Evolutionary conservation across 2,888 invertebrate genomes (phyloP), one percentile per base, ranked within the genome.

Genomic region (Griposia aprilina): DNA sequence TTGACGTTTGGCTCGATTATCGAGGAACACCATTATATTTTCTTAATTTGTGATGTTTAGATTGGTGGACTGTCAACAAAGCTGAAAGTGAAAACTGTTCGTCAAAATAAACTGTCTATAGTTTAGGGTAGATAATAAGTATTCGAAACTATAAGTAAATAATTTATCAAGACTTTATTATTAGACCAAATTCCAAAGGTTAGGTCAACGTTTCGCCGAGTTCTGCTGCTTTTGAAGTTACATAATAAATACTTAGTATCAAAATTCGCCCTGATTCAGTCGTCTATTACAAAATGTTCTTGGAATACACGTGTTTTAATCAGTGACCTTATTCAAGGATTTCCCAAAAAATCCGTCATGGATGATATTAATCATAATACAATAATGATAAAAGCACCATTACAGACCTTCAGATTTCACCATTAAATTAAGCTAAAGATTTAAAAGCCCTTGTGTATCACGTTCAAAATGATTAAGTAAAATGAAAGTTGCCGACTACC

Each of bases 401-500:
- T 55, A 30, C 57, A 15, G 30, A 55, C 30, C 23, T 68, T 55
- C 30, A 20, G 13, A 15, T 52, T 50, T 52, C 67, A 30, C 30
- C 13, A 50, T 48, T 26, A 67, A 67, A 30, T 67, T 50, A 20
- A 7, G n/a, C 41, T 63, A 26, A 41, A 26, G n/a, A 67, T 41
- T 23, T 63, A 26, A 36, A 57, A 52, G 6, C 50, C 4, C 13
- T 52, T 52, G 23, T 45, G 17, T 66, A 26, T n/a, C 17, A 66
- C 26, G 59, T 36, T 59, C 7, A 45, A 83, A 83, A 52, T 66
- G 0, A 83, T 52, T 50, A n/a, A 45, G 13, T 13, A 36, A 79
- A 65, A 77, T 77, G 26, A 60, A 66, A 36, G 52, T 48, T 11
- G 11, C 23, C 36, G 17, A 7, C 36, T 20, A 65, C 36, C 26